Evolutionary conservation across 2,888 invertebrate genomes (phyloP), one percentile per base, ranked within the genome.

Genomic region (Mongoloraphidia duomilia): DNA sequence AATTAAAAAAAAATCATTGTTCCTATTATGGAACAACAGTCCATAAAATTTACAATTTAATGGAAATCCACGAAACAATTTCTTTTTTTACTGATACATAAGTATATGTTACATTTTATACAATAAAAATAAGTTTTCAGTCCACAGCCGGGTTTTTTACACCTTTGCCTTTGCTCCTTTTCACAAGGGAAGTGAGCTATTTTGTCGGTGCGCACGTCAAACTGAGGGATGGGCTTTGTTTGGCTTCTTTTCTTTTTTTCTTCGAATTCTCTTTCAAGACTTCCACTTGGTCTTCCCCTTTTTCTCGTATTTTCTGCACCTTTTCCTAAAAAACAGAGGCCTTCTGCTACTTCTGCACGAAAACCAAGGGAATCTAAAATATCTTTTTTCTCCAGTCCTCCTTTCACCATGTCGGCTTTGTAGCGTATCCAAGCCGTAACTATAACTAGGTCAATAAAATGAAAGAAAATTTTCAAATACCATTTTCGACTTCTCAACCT

Each of bases 391-490:
- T 14, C 40, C 13, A 49, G 12, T 6, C 46, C 36, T 41, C 10
- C 17, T 41, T 13, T 14, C 33, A 12, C n/a, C 46, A 50, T 50
- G 39, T 50, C 47, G 11, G n/a, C n/a, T 11, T 39, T 9, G 39
- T 50, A 50, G 11, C 47, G 5, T 3, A 50, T 47, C 44, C 47
- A 50, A 17, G 47, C 47, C 13, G 33, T 46, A 34, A 51, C 49
- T 13, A 49, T 10, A n/a, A 33, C 41, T 46, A 51, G 17, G 34
- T 49, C 46, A 13, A 49, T 45, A 34, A 49, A 44, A 36, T 49
- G 45, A 37, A 40, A 51, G 36, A 51, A 49, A n/a, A 51, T 12
- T 40, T 41, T 33, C 11, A 46, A 41, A 38, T 51, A 49, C 49
- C 45, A 49, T 41, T 46, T 51, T 37, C 40, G 33, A 11, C 36